phyloP scores from a whole-genome alignment of 2,113 vertebrate genomes.

The Eolophus roseicapilla region DNA sequence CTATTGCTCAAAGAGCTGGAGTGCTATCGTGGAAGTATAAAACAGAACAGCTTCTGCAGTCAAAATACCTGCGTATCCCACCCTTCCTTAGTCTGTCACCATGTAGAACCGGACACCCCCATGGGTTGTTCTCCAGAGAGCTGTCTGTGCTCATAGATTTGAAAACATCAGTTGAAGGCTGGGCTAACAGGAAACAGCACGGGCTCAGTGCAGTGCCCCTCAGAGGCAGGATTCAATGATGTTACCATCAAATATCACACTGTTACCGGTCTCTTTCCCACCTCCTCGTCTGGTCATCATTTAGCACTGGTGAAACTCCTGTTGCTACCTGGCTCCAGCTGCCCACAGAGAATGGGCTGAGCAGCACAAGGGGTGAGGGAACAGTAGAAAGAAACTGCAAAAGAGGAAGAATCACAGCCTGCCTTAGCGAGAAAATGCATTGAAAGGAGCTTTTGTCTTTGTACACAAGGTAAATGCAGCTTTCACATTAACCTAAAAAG shows the following conservation, averaged over 20 bases:
- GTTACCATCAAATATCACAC: not conserved
- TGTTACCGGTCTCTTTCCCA: not conserved
- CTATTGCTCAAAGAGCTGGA: not conserved
- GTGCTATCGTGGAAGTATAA: not conserved
- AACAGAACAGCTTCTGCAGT: not conserved
- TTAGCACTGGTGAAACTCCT: not conserved
- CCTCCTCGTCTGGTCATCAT: not conserved
- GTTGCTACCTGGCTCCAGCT: not conserved
- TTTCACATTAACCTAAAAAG: not conserved
- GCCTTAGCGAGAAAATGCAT: not conserved
- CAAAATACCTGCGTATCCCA: not conserved
- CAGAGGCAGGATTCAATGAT: not conserved
- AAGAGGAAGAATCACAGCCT: not conserved
- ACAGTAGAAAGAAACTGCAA: not conserved
- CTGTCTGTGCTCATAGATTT: not conserved
- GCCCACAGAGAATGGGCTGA: rapidly evolving
- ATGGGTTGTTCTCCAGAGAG: not conserved
- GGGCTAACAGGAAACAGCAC: not conserved
- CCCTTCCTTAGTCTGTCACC: not conserved
- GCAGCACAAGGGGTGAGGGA: not conserved
- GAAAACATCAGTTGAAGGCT: not conserved
- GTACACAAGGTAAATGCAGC: rapidly evolving
- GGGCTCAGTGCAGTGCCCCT: not conserved
- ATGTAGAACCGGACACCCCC: rapidly evolving
- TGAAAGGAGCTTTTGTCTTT: not conserved